These are phyloP conservation scores for Erinaceus europaeus DNA, from an alignment of 2,113 vertebrate species.

Conservation along the genomic window DNA sequence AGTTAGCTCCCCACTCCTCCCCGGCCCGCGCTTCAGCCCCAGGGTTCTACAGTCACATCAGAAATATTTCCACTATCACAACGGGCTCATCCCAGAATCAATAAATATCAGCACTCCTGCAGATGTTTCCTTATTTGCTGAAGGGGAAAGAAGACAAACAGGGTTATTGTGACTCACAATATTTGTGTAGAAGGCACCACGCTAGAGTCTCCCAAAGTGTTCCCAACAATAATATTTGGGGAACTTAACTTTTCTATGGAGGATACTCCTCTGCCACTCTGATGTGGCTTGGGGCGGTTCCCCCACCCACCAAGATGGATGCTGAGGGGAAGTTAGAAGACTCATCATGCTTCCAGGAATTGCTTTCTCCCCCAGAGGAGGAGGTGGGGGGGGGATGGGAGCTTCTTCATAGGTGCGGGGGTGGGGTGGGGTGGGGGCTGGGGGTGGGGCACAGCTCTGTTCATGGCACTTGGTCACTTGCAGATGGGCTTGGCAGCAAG, in stretches of 20 bases:
- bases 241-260: slow-evolving; percentile 62
- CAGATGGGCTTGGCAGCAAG: no score
- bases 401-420: no score
- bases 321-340: neutral
- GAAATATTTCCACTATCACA: slow-evolving; percentile 57
- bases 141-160: slow-evolving; percentile 66
- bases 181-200: slow-evolving; percentile 72
- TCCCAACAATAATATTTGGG: slow-evolving; percentile 74
- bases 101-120: slow-evolving; percentile 59
- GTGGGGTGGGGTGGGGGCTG: no score
- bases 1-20: neutral
- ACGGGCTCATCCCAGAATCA: slow-evolving; percentile 65
- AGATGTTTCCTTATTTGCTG: slow-evolving; percentile 66
- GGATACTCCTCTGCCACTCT: neutral
- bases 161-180: slow-evolving; percentile 73
- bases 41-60: slow-evolving; percentile 38
- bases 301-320: neutral
- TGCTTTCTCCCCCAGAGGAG: neutral
- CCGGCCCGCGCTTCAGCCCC: neutral
- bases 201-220: slow-evolving; percentile 48
- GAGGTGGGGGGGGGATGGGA: no score
- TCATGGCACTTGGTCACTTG: no score
- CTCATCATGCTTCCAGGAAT: slow-evolving; percentile 33
- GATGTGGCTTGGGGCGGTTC: neutral
- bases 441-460: no score